Evolutionary conservation across 2,888 invertebrate genomes (phyloP).

Genomic region (Gari tellinella): DNA sequence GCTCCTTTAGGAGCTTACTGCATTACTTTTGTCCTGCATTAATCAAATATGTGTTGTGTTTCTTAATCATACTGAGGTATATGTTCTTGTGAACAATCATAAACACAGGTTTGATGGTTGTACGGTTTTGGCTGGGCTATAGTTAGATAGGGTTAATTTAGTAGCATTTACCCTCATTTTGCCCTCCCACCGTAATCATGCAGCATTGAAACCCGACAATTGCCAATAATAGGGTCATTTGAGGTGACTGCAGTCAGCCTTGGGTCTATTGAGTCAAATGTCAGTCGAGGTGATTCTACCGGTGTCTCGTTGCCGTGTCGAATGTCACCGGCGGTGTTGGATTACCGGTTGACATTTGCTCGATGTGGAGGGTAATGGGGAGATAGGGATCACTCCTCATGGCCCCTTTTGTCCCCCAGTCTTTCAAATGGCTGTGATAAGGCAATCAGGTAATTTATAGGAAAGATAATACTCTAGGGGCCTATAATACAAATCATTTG

Average conservation of each 20-base stretch:
- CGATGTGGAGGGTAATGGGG: conserved; percentile 5
- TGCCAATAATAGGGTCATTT: conserved; percentile 5
- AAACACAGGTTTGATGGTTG: too few relatives aligned
- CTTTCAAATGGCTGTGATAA: too few relatives aligned
- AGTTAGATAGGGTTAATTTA: neutral
- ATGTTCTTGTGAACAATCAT: too few relatives aligned
- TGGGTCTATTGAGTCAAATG: conserved; percentile 1
- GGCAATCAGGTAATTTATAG: too few relatives aligned
- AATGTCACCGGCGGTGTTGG: conserved; percentile 4
- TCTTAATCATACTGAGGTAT: too few relatives aligned
- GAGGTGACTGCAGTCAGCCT: conserved; percentile 1
- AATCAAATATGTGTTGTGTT: too few relatives aligned
- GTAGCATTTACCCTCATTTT: neutral
- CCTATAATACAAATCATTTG: too few relatives aligned
- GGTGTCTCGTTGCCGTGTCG: conserved; percentile 1
- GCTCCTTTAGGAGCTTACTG: too few relatives aligned
- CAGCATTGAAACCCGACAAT: conserved; percentile 1
- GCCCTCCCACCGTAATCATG: conserved; percentile 1
- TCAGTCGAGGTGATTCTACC: conserved; percentile 1
- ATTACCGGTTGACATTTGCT: conserved; percentile 1
- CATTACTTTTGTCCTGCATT: too few relatives aligned
- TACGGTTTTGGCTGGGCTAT: neutral
- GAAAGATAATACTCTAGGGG: too few relatives aligned
- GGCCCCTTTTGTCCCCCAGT: neutral
- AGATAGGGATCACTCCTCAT: neutral